Evolutionary conservation across 2,888 invertebrate species (phyloP).

Genomic region (Tethea ocularis): DNA sequence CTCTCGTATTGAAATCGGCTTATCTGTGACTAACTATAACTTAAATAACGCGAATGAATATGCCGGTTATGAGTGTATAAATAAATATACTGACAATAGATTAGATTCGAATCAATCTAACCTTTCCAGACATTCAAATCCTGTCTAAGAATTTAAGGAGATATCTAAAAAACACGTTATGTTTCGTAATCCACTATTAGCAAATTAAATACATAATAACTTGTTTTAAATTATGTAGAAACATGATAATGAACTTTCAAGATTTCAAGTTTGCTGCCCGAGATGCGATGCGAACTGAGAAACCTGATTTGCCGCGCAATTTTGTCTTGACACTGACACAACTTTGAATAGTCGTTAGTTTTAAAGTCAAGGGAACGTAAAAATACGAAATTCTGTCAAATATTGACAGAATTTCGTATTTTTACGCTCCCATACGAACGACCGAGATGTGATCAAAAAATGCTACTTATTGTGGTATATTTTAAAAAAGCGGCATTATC

Average conservation of each 20-base stretch:
- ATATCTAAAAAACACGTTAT: not conserved
- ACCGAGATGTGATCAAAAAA: no score
- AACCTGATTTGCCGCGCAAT: constrained; percentile 4
- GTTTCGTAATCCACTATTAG: not conserved
- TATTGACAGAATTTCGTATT: no score
- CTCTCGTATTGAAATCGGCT: not conserved
- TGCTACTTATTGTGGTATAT: no score
- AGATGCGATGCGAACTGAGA: not conserved
- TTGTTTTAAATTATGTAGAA: not conserved
- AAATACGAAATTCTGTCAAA: no score
- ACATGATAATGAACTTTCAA: constrained; percentile 6
- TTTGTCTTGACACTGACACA: not conserved
- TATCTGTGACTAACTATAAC: no score
- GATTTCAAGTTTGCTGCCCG: not conserved
- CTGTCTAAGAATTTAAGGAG: not conserved
- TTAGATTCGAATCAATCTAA: not conserved
- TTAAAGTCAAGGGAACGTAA: no score
- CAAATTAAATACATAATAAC: not conserved
- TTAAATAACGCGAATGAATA: no score
- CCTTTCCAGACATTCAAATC: not conserved
- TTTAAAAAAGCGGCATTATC: no score
- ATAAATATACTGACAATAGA: no score
- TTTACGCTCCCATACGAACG: no score
- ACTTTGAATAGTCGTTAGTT: no score
- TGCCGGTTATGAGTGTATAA: no score